These are phyloP conservation scores for Sinohyriopsis cumingii DNA, from an alignment of 2,888 invertebrate genomes.

Conservation along the genomic window DNA sequence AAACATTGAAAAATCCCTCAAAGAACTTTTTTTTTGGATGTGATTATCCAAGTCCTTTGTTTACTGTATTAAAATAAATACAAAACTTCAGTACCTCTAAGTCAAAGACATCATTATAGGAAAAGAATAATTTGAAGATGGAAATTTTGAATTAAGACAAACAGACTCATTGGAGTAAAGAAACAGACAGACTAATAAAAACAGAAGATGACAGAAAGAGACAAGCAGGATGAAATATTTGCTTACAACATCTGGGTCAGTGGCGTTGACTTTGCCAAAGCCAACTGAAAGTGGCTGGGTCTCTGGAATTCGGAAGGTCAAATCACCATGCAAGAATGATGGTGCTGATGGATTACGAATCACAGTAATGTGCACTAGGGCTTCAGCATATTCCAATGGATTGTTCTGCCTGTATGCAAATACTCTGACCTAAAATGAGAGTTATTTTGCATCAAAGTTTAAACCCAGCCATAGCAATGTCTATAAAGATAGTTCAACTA, in stretches of 20 bases:
- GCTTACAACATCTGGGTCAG: conserved; percentile 60
- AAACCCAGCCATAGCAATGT: background rate
- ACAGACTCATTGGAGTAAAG: background rate
- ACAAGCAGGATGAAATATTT: background rate
- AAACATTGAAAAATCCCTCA: too few species aligned
- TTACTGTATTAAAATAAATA: too few species aligned
- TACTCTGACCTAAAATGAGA: conserved; percentile 30
- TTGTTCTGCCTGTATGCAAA: conserved; percentile 27
- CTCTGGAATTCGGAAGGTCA: conserved; percentile 52
- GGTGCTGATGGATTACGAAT: conserved; percentile 57
- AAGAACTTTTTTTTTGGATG: too few species aligned
- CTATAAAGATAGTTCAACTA: background rate
- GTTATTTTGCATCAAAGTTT: background rate
- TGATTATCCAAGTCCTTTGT: too few species aligned
- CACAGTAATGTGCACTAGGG: conserved; percentile 45
- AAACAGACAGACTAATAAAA: background rate
- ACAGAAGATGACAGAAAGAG: conserved; percentile 2
- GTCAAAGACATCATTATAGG: too few species aligned
- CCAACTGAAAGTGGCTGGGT: conserved; percentile 31
- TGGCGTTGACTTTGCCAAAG: conserved; percentile 59
- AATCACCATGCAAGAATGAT: conserved; percentile 39
- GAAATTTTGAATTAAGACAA: too few species aligned
- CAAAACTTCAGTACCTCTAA: too few species aligned
- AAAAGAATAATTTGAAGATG: too few species aligned
- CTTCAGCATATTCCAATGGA: conserved; percentile 32